A percentile compares a stretch with the other conserved stretches of the same genome.
phyloP scores from a whole-genome alignment of 2,113 vertebrate genomes.

The Neotoma lepida region DNA sequence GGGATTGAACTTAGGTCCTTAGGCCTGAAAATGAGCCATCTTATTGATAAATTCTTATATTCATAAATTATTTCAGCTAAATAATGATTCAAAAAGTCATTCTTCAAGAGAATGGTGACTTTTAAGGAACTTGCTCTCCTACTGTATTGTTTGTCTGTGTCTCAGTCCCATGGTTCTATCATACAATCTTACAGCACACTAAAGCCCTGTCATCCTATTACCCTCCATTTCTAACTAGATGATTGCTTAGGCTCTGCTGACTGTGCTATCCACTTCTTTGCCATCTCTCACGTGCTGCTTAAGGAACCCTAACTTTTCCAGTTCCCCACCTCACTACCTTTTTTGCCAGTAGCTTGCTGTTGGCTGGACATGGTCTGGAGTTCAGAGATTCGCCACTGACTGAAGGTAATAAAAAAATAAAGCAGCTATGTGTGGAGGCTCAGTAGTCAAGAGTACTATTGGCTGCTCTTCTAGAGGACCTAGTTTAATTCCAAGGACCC shows the following conservation, averaged over 20 bases:
- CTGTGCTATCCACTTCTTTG: not conserved
- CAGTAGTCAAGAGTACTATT: not conserved
- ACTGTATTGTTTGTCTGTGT: not conserved
- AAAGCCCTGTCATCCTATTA: not conserved
- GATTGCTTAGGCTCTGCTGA: not conserved
- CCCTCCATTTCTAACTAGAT: not conserved
- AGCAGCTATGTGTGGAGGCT: not conserved
- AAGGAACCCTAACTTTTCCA: not conserved
- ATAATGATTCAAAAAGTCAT: conserved; percentile 16
- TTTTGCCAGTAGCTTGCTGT: not conserved
- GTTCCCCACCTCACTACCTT: not conserved
- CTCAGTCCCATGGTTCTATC: not conserved
- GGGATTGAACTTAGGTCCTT: not conserved
- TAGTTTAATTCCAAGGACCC: not conserved
- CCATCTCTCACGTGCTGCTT: not conserved
- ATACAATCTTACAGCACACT: not conserved
- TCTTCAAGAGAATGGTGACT: not conserved
- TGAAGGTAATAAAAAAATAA: not conserved
- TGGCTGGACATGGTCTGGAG: not conserved
- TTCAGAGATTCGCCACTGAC: not conserved
- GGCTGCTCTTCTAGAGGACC: not conserved
- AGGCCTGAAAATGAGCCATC: not conserved
- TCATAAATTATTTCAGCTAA: not conserved
- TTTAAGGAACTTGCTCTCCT: not conserved
- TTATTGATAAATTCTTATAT: not conserved